Percentiles rank a stretch among this genome's conserved stretches.
These are phyloP conservation scores for Helicoverpa assulta DNA, from an alignment of 2,888 invertebrate species.

Conservation along the genomic window DNA sequence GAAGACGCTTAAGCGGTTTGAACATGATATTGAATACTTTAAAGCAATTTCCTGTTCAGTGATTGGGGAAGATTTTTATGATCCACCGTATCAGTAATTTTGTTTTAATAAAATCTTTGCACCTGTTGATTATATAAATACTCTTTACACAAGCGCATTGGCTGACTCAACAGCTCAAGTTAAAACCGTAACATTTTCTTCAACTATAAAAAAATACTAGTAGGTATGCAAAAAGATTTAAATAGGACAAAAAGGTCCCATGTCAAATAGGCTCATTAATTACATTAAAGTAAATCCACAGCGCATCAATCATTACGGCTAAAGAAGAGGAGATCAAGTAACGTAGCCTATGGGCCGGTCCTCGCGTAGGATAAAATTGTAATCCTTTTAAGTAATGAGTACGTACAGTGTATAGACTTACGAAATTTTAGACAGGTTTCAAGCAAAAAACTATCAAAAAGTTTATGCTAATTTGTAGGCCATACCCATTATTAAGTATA, in stretches of 20 bases:
- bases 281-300: conserved; percentile 71
- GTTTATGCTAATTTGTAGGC: no score
- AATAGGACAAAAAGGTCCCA: conserved; percentile 46
- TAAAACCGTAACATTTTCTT: background rate
- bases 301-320: conserved; percentile 82
- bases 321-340: conserved; percentile 73
- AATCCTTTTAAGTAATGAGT: conserved; percentile 90
- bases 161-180: background rate
- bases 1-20: conserved; percentile 35
- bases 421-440: conserved; percentile 58
- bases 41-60: conserved; percentile 41
- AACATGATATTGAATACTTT: conserved; percentile 52
- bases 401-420: conserved; percentile 74
- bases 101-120: conserved; percentile 1
- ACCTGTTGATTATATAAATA: conserved; percentile 2
- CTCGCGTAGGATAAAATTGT: conserved; percentile 83
- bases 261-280: conserved; percentile 67
- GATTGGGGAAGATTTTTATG: conserved; percentile 35
- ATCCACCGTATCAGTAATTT: conserved; percentile 32
- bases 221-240: conserved; percentile 25
- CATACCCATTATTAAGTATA: no score
- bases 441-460: background rate
- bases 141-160: background rate
- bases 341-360: conserved; percentile 75
- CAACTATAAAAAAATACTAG: background rate